phyloP scores from a whole-genome alignment of 2,888 invertebrate genomes.

The Coelogynopora nodosa region DNA sequence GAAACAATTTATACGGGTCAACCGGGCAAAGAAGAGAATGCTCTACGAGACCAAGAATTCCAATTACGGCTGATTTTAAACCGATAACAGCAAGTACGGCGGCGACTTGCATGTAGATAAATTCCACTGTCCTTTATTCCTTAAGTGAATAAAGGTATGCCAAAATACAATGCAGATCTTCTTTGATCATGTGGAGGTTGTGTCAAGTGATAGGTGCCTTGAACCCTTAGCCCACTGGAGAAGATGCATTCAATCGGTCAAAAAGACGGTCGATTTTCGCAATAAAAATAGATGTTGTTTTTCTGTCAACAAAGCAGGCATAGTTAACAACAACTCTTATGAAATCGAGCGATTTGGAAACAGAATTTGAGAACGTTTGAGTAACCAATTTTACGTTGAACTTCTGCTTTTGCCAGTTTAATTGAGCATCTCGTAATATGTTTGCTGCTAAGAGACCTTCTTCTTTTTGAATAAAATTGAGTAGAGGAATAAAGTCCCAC shows the following conservation, averaged over 20 bases:
- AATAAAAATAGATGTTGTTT: not conserved
- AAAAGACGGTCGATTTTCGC: not conserved
- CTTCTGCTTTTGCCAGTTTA: not conserved
- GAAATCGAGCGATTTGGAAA: not conserved
- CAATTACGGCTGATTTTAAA: not conserved
- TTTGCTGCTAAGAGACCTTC: not conserved
- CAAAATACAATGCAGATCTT: not conserved
- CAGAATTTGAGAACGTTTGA: not conserved
- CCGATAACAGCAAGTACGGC: too few relatives aligned
- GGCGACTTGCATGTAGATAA: too few relatives aligned
- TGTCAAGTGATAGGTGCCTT: not conserved
- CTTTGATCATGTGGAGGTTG: not conserved
- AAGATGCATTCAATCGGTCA: slow-evolving; percentile 5
- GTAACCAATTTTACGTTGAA: not conserved
- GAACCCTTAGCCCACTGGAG: not conserved
- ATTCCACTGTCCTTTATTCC: too few relatives aligned
- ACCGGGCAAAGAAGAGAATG: not conserved
- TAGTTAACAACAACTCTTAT: not conserved
- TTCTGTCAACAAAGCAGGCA: not conserved
- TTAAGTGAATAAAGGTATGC: not conserved
- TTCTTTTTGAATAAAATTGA: not conserved
- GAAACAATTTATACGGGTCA: not conserved
- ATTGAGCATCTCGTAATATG: not conserved
- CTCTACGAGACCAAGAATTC: not conserved
- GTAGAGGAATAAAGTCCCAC: not conserved